Evolutionary conservation across 2,797 vertebrate genomes (phyloP).

Genomic region (Lagodon rhomboides): DNA sequence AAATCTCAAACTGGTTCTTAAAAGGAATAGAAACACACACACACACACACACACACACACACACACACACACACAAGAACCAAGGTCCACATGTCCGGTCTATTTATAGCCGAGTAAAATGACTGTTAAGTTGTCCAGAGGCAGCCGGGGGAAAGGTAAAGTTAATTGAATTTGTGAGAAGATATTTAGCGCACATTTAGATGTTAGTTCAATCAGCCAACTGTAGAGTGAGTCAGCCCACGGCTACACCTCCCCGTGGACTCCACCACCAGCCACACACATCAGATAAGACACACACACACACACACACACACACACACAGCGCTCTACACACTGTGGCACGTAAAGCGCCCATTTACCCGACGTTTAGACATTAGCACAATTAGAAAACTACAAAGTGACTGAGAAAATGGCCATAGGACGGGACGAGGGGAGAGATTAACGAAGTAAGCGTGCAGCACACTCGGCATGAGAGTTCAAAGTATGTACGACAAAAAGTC

Average conservation of each 20-base stretch:
- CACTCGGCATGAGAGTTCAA: too few relatives aligned
- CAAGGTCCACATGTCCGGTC: conserved; percentile 50
- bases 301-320: conserved; percentile 23
- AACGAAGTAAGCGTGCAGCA: conserved; percentile 14
- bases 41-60: conserved; percentile 21
- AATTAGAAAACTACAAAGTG: conserved; percentile 64
- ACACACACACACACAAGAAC: neutral
- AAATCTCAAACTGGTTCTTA: conserved; percentile 24
- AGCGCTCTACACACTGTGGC: conserved; percentile 8
- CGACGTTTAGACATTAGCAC: conserved; percentile 53
- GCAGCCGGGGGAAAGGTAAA: conserved; percentile 73
- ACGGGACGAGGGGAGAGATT: conserved; percentile 9
- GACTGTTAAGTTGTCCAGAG: conserved; percentile 73
- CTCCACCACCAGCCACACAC: conserved; percentile 35
- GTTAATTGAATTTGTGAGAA: conserved; percentile 84
- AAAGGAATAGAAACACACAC: conserved; percentile 18
- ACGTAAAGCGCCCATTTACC: conserved; percentile 38
- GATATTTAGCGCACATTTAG: conserved; percentile 78
- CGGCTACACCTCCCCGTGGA: conserved; percentile 58
- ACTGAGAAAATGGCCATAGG: conserved; percentile 43
- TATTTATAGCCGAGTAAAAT: conserved; percentile 78
- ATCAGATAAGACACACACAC: conserved; percentile 44
- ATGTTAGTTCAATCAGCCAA: conserved; percentile 77
- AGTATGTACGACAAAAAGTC: too few relatives aligned
- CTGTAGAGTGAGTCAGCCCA: conserved; percentile 68